A percentile compares a stretch with the other conserved stretches of the same genome.
These are phyloP conservation scores for Vireo altiloquus DNA, from an alignment of 2,113 vertebrate species.

Conservation along the genomic window DNA sequence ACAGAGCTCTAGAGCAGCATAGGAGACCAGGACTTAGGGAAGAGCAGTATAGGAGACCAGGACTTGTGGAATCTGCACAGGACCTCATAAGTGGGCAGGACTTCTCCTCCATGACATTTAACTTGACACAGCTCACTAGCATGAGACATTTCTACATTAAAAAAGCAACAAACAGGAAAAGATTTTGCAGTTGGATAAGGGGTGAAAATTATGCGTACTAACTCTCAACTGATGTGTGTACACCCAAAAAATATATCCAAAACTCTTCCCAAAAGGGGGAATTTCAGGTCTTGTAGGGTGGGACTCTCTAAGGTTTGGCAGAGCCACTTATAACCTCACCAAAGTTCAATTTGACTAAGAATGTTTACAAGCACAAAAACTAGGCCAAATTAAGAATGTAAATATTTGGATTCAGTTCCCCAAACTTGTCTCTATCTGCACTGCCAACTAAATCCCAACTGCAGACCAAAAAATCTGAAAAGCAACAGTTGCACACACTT, in stretches of 20 bases:
- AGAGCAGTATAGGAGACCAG: not conserved
- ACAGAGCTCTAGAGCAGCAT: not conserved
- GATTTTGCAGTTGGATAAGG: not conserved
- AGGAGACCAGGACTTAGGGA: not conserved
- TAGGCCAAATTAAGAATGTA: constrained; percentile 55
- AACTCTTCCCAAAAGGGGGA: not conserved
- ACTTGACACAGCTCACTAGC: not conserved
- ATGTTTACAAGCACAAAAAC: constrained; percentile 57
- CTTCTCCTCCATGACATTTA: not conserved
- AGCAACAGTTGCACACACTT: not conserved
- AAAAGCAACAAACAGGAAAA: not conserved
- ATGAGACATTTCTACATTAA: not conserved
- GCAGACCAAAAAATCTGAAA: constrained; percentile 33
- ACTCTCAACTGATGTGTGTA: not conserved
- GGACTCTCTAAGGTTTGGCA: constrained; percentile 13
- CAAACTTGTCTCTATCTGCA: constrained; percentile 27
- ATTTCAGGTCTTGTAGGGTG: not conserved
- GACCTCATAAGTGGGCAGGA: not conserved
- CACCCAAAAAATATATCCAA: not conserved
- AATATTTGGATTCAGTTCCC: constrained; percentile 63
- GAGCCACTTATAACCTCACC: constrained; percentile 35
- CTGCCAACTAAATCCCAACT: constrained; percentile 49
- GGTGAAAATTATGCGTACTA: not conserved
- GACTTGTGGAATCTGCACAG: not conserved
- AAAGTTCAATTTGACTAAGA: constrained; percentile 36